Evolutionary conservation across 2,113 vertebrate genomes (phyloP), one percentile per base, ranked within the genome.

Genomic region (Seriola rivoliana): DNA sequence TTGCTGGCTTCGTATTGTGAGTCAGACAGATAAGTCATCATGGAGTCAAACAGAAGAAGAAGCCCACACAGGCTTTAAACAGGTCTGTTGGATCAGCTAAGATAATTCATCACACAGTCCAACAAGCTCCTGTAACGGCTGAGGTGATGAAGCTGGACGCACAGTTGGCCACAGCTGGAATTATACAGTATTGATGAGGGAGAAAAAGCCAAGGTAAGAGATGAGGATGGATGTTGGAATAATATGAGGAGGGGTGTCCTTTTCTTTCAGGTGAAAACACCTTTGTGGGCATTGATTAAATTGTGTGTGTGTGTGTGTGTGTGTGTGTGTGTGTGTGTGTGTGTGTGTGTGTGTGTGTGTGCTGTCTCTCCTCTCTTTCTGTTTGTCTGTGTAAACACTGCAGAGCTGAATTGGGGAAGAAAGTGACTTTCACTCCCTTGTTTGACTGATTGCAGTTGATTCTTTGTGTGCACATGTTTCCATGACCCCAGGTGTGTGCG

Each of bases 401-500:
- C 71, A 82, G 25, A 17, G 67, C 38, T 76, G 38, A 69, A 67
- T 6, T 19, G 12, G 42, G 16, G 71, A 71, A 77, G 83, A 85
- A 84, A 69, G 65, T 80, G 90, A 86, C 79, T 78, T 91, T 78
- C 48, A 65, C 23, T 48, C 66, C 4, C 42, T 50, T 38, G 40
- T 32, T 60, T 46, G 71, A 85, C 14, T 44, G 40, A 76, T 59
- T 72, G 57, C 66, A 75, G 23, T 32, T 2, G 29, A 48, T 70
- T 54, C 36, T 77, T 5, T 82, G 58, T 75, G 46, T 48, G 62
- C 25, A 46, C 3, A 6, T 40, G 50, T 66, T 57, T 52, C 10
- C 16, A 29, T 40, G 0, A 14, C 17, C 29, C 2, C 13, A 46
- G 13, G 48, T 60, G 29, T 72, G 32, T 63, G 48, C 44, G n/a